Percentiles rank a stretch among this genome's conserved stretches.
Evolutionary conservation across 2,888 invertebrate species (phyloP).

Genomic region (Macrosoma leucophasiata): DNA sequence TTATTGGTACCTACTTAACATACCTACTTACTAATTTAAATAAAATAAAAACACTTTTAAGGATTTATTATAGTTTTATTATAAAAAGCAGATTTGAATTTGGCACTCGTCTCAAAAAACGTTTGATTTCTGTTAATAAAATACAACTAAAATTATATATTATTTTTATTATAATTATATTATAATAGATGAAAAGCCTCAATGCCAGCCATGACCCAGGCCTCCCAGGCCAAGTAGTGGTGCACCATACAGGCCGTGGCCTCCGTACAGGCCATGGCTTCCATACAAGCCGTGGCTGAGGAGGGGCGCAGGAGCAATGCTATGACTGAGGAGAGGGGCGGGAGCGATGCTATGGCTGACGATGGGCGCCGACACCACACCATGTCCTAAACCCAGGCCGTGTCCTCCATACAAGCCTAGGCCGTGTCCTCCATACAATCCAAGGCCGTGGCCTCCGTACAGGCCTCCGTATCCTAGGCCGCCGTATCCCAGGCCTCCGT

Average conservation of each 20-base stretch:
- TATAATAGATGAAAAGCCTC: too few relatives aligned
- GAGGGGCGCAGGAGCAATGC: constrained; percentile 28
- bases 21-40: too few relatives aligned
- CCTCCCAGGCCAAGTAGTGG: constrained; percentile 36
- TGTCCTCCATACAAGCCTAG: constrained; percentile 27
- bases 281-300: constrained; percentile 33
- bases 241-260: constrained; percentile 30
- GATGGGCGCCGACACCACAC: constrained; percentile 31
- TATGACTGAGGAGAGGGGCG: constrained; percentile 34
- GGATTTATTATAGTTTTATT: too few relatives aligned
- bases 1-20: too few relatives aligned
- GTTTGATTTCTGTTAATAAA: too few relatives aligned
- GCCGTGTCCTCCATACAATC: constrained; percentile 29
- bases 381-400: constrained; percentile 27
- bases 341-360: constrained; percentile 31
- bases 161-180: constrained; percentile 8
- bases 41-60: too few relatives aligned
- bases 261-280: constrained; percentile 23
- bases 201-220: constrained; percentile 55
- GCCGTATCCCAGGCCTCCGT: constrained; percentile 41
- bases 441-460: constrained; percentile 33
- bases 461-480: constrained; percentile 32
- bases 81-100: too few relatives aligned
- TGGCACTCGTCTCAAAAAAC: too few relatives aligned
- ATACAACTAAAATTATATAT: neutral